phyloP scores from a whole-genome alignment of 35 echinoderm and acorn worm species.

The Lytechinus variegatus region DNA sequence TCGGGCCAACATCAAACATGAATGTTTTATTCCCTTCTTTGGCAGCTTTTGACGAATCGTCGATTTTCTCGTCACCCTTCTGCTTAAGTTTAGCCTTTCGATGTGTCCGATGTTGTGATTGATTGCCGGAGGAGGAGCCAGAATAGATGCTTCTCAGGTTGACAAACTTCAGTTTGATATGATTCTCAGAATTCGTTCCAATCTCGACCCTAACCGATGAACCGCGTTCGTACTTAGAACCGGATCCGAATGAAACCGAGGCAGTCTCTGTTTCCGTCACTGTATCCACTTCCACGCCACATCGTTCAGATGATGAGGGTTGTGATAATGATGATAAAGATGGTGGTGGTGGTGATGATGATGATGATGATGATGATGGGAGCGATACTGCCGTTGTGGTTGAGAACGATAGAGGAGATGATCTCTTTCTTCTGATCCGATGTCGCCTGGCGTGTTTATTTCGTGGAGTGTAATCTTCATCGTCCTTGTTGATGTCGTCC shows the following conservation, averaged over 20 bases:
- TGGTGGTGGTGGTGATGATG: too few relatives aligned
- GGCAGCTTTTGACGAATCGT: neutral
- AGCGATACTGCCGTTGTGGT: too few relatives aligned
- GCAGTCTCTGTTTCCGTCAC: neutral
- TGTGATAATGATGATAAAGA: too few relatives aligned
- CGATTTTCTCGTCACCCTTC: neutral
- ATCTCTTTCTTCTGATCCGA: neutral
- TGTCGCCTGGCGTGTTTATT: neutral
- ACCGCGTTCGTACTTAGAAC: neutral
- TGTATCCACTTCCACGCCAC: neutral
- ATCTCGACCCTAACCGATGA: neutral
- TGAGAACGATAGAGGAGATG: neutral
- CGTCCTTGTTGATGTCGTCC: neutral
- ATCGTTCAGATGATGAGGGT: neutral
- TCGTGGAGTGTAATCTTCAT: neutral
- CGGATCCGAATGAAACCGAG: neutral
- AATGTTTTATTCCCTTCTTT: neutral
- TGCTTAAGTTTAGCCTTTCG: neutral
- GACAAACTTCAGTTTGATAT: slow-evolving; percentile 19
- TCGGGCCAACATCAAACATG: neutral
- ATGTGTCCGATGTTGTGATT: neutral
- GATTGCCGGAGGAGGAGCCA: neutral
- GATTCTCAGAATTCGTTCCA: neutral
- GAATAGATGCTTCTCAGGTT: neutral
- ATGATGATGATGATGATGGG: too few relatives aligned